phyloP scores from a whole-genome alignment of 2,797 vertebrate species.

The Molothrus ater region DNA sequence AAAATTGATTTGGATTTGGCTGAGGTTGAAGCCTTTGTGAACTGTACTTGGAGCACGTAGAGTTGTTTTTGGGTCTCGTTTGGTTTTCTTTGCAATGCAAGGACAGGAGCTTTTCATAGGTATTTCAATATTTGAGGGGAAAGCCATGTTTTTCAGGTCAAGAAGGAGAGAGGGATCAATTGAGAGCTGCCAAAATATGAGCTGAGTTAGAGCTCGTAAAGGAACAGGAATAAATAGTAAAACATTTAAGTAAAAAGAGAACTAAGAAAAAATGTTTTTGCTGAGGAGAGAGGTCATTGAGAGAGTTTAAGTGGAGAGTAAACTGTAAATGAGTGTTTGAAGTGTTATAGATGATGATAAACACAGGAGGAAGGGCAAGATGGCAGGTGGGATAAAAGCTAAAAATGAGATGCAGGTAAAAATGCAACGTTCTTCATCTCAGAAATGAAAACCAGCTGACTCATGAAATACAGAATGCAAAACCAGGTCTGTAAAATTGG shows the following conservation, averaged over 20 bases:
- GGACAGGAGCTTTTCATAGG: slow-evolving; percentile 23
- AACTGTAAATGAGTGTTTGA: not conserved
- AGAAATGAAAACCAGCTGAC: not conserved
- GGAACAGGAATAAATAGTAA: not conserved
- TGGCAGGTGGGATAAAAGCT: not conserved
- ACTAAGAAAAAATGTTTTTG: not conserved
- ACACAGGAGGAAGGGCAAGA: not conserved
- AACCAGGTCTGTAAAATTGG: fast-evolving
- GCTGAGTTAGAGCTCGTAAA: not conserved
- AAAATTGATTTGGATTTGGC: slow-evolving; percentile 67
- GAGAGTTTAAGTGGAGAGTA: not conserved
- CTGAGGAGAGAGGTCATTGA: not conserved
- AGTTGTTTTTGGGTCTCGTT: slow-evolving; percentile 16
- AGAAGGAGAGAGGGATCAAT: not conserved
- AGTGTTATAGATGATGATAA: not conserved
- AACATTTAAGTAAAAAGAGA: not conserved
- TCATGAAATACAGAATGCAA: not conserved
- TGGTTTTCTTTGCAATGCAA: slow-evolving; percentile 48
- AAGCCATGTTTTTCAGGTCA: slow-evolving; percentile 18
- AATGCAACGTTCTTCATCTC: not conserved
- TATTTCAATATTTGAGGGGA: slow-evolving; percentile 32
- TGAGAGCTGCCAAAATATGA: not conserved
- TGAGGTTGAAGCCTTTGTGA: slow-evolving; percentile 34
- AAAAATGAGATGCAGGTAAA: not conserved
- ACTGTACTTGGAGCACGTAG: not conserved